Percentiles rank a stretch among this genome's conserved stretches.
phyloP scores from a whole-genome alignment of 2,113 vertebrate genomes.

The Dicentrarchus labrax region DNA sequence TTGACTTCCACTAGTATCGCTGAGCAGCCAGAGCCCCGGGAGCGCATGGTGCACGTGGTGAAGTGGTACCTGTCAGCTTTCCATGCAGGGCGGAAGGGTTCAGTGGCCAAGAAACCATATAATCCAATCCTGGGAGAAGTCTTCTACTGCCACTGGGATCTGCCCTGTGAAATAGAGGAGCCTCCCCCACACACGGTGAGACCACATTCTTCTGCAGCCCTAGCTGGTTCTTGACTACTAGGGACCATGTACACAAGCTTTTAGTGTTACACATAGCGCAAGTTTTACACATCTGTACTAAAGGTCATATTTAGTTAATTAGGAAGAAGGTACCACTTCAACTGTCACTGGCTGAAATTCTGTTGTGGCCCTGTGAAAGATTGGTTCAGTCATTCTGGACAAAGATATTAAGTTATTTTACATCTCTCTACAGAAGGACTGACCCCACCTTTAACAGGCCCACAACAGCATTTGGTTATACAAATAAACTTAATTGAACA shows the following conservation, averaged over 20 bases:
- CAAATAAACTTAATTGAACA: background rate
- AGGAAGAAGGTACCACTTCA: background rate
- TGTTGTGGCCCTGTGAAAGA: background rate
- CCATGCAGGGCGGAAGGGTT: conserved; percentile 98
- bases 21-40: conserved; percentile 93
- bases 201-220: background rate
- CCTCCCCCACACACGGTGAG: conserved; percentile 71
- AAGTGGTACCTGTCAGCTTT: conserved; percentile 99
- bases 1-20: conserved; percentile 87
- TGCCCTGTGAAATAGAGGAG: conserved; percentile 91
- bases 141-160: conserved; percentile 96
- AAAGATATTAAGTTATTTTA: too few relatives aligned
- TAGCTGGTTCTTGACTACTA: background rate
- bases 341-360: too few relatives aligned
- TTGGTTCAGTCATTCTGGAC: too few relatives aligned
- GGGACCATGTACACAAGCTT: too few relatives aligned
- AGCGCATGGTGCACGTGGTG: conserved; percentile 96
- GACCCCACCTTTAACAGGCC: too few relatives aligned
- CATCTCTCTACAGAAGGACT: too few relatives aligned
- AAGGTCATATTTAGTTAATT: background rate
- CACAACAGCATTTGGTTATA: conserved; percentile 2
- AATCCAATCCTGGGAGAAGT: conserved; percentile 98
- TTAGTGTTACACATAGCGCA: background rate
- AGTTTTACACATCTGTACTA: background rate
- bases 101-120: conserved; percentile 99